phyloP scores from a whole-genome alignment of 2,797 vertebrate species.

The Manis crassicaudata region DNA sequence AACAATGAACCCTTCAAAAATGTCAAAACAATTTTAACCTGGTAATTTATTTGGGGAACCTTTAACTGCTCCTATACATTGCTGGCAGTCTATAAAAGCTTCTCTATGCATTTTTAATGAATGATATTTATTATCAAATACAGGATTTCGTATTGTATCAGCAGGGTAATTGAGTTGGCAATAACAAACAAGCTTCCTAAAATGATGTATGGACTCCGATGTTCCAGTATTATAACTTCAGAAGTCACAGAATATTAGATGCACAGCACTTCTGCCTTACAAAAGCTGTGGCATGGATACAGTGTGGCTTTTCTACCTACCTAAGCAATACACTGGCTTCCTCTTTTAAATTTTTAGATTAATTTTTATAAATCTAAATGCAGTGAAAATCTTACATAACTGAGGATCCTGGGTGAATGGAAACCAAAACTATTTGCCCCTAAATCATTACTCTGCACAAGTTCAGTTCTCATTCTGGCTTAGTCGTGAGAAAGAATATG shows the following conservation, averaged over 20 bases:
- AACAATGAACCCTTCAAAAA: slow-evolving; percentile 55
- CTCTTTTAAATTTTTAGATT: slow-evolving; percentile 33
- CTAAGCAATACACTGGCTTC: slow-evolving; percentile 60
- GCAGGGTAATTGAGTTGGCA: slow-evolving; percentile 54
- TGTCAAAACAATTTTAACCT: slow-evolving; percentile 63
- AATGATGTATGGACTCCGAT: slow-evolving; percentile 7
- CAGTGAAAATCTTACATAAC: slow-evolving; percentile 39
- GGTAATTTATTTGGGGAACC: slow-evolving; percentile 35
- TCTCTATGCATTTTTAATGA: slow-evolving; percentile 77
- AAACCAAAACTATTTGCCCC: slow-evolving; percentile 42
- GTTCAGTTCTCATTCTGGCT: background rate
- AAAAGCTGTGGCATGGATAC: background rate
- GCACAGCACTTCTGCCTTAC: background rate
- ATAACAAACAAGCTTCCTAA: slow-evolving; percentile 39
- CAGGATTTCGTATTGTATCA: slow-evolving; percentile 23
- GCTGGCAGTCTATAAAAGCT: slow-evolving; percentile 69
- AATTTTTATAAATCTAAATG: slow-evolving; percentile 20
- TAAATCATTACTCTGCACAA: background rate
- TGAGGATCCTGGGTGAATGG: background rate
- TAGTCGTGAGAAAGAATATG: slow-evolving; percentile 11
- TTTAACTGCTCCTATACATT: slow-evolving; percentile 57
- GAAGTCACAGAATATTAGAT: slow-evolving; percentile 38
- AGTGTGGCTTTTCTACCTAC: slow-evolving; percentile 5
- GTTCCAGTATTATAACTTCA: slow-evolving; percentile 17
- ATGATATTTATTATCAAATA: slow-evolving; percentile 76